phyloP scores from a whole-genome alignment of 2,113 vertebrate genomes.

The Gobio gobio region DNA sequence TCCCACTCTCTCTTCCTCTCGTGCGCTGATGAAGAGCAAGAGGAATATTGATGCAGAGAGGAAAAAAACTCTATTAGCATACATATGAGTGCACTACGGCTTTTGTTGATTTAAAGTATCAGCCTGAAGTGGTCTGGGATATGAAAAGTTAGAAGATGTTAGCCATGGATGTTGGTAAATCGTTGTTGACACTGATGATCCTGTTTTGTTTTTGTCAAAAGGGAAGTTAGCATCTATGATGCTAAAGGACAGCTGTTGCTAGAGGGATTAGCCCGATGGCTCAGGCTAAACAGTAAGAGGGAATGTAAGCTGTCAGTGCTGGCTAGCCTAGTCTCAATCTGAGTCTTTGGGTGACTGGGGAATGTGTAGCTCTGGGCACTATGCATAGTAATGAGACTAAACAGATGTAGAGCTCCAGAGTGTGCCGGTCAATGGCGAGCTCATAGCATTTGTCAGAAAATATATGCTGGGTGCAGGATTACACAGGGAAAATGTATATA shows the following conservation, averaged over 20 bases:
- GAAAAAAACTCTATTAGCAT: constrained; percentile 51
- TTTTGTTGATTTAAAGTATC: constrained; percentile 56
- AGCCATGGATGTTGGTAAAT: constrained; percentile 52
- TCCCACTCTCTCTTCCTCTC: constrained; percentile 46
- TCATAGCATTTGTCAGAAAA: constrained; percentile 56
- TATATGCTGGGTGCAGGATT: constrained; percentile 48
- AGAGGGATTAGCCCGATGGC: constrained; percentile 69
- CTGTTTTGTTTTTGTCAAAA: constrained; percentile 70
- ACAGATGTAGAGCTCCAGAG: constrained; percentile 76
- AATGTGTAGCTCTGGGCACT: constrained; percentile 65
- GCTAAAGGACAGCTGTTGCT: constrained; percentile 79
- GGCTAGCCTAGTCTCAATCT: constrained; percentile 64
- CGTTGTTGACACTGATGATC: constrained; percentile 66
- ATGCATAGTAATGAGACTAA: constrained; percentile 75
- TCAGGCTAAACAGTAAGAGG: constrained; percentile 54
- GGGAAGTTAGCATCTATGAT: constrained; percentile 69
- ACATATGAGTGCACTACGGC: constrained; percentile 54
- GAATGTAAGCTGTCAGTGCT: constrained; percentile 69
- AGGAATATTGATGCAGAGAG: constrained; percentile 58
- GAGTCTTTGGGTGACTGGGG: constrained; percentile 61
- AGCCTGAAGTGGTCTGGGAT: constrained; percentile 61
- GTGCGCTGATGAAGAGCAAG: constrained; percentile 58
- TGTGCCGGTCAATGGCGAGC: constrained; percentile 63
- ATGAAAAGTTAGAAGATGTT: constrained; percentile 70
- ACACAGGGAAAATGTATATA: constrained; percentile 38